Evolutionary conservation across 2,888 invertebrate species (phyloP).

Genomic region (Xanthorhoe spadicearia): DNA sequence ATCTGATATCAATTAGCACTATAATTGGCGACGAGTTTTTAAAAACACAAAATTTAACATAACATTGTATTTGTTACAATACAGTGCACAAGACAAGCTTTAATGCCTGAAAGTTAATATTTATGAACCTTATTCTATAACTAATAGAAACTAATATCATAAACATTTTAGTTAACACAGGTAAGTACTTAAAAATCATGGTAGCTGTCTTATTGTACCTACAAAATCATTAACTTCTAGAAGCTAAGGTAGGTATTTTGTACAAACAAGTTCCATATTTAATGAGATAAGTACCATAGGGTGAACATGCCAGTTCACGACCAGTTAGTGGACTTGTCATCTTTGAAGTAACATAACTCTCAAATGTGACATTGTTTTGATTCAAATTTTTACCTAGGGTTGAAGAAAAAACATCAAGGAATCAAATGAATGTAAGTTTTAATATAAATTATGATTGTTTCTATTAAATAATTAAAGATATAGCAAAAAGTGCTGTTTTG

Average conservation of each 20-base stretch:
- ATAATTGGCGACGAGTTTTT: conserved; percentile 1
- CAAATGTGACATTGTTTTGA: no score
- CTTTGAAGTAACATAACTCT: no score
- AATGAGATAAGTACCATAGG: not conserved
- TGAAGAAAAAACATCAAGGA: no score
- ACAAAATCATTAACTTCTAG: not conserved
- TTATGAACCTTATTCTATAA: not conserved
- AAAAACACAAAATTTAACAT: not conserved
- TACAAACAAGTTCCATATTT: not conserved
- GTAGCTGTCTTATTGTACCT: not conserved
- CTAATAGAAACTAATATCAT: not conserved
- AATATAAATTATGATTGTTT: no score
- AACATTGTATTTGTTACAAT: not conserved
- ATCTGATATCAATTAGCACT: not conserved
- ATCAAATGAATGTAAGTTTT: no score
- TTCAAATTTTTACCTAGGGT: no score
- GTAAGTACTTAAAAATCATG: not conserved
- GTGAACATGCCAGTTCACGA: no score
- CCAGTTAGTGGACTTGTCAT: no score
- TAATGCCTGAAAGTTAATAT: not conserved
- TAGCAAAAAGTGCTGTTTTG: no score
- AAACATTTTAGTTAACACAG: not conserved
- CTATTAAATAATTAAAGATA: no score
- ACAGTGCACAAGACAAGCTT: not conserved
- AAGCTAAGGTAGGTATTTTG: not conserved